phyloP scores from a whole-genome alignment of 2,888 invertebrate species.

The Acanthosoma haemorrhoidale region DNA sequence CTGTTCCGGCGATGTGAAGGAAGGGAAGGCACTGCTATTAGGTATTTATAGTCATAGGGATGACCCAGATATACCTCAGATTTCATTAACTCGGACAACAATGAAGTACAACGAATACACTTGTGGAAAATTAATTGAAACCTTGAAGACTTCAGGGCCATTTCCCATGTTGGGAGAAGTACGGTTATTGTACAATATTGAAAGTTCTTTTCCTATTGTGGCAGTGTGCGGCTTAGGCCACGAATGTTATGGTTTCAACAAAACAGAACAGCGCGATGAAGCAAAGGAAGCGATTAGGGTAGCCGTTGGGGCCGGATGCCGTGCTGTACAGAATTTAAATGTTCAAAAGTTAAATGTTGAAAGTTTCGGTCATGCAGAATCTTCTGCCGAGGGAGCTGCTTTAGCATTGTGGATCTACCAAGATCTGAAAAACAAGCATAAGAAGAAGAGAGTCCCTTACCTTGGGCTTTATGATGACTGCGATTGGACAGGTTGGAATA shows the following conservation, averaged over 20 bases:
- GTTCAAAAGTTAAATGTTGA: constrained; percentile 62
- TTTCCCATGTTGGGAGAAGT: constrained; percentile 54
- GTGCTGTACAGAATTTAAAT: constrained; percentile 52
- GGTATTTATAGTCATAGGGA: constrained; percentile 34
- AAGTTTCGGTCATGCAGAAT: constrained; percentile 70
- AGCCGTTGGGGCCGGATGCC: constrained; percentile 60
- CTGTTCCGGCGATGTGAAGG: constrained; percentile 33
- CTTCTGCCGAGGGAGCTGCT: constrained; percentile 71
- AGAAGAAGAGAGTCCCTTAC: constrained; percentile 45
- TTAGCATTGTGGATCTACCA: constrained; percentile 66
- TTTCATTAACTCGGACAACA: constrained; percentile 38
- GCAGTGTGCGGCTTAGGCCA: constrained; percentile 69
- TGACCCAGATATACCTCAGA: constrained; percentile 15
- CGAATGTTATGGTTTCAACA: constrained; percentile 61
- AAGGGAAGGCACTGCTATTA: constrained; percentile 38
- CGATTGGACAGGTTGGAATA: constrained; percentile 64
- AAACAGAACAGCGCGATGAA: constrained; percentile 65
- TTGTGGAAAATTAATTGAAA: constrained; percentile 33
- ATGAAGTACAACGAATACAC: constrained; percentile 37
- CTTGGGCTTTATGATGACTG: constrained; percentile 59
- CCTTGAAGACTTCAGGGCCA: constrained; percentile 45
- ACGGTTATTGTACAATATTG: constrained; percentile 60
- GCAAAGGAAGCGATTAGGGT: constrained; percentile 67
- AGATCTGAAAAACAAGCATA: constrained; percentile 52
- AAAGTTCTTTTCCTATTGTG: constrained; percentile 59